Evolutionary conservation across 1,140 invertebrate species (phyloP).

Genomic region (Sycobia sp.): DNA sequence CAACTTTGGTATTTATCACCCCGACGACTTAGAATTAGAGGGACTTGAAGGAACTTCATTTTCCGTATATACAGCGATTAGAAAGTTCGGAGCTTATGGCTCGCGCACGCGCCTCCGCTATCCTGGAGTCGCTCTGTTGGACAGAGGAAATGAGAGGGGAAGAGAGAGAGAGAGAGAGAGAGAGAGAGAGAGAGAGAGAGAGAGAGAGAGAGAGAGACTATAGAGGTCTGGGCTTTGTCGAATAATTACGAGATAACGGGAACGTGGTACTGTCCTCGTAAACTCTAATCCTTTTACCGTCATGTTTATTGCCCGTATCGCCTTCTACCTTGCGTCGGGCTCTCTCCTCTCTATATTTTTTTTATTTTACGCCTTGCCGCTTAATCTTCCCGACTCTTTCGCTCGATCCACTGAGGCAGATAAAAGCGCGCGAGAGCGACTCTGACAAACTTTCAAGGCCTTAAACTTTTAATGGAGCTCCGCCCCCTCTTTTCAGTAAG

Average conservation of each 20-base stretch:
- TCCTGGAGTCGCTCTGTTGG: too few relatives aligned
- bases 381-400: background rate
- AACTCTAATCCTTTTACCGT: slow-evolving; percentile 26
- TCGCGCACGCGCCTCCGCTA: background rate
- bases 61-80: slow-evolving; percentile 34
- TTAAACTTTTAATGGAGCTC: too few relatives aligned
- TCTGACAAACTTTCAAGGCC: too few relatives aligned
- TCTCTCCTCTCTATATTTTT: background rate
- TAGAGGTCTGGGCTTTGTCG: slow-evolving; percentile 18
- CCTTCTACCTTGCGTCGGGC: background rate
- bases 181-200: too few relatives aligned
- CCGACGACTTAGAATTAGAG: slow-evolving; percentile 30
- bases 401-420: background rate
- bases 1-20: slow-evolving; percentile 33
- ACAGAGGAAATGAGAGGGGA: too few relatives aligned
- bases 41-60: slow-evolving; percentile 32
- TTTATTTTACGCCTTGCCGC: background rate
- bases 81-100: slow-evolving; percentile 32
- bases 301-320: slow-evolving; percentile 20
- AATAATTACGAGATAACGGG: slow-evolving; percentile 32
- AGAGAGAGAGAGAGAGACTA: too few relatives aligned
- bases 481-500: too few relatives aligned
- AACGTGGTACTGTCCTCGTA: slow-evolving; percentile 2
- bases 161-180: too few relatives aligned
- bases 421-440: background rate